phyloP scores from a whole-genome alignment of 2,797 vertebrate genomes.

The Melanotaenia pygmaea region DNA sequence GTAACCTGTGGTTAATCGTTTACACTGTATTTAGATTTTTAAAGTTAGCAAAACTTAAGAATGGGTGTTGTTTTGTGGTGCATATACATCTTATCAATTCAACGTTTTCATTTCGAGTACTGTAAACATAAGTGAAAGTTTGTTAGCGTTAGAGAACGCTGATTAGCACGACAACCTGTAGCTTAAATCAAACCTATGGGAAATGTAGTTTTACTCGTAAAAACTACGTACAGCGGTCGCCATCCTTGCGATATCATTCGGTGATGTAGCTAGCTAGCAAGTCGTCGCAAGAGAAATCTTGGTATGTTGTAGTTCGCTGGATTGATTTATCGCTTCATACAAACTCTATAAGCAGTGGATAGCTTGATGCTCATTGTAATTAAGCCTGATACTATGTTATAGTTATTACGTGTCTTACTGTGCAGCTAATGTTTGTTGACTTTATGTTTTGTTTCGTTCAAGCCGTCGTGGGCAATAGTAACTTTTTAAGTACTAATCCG shows the following conservation, averaged over 20 bases:
- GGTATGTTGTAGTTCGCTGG: conserved; percentile 49
- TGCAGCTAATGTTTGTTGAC: background rate
- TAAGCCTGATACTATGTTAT: background rate
- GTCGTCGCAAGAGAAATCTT: conserved; percentile 47
- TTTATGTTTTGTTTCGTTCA: background rate
- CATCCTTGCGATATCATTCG: conserved; percentile 53
- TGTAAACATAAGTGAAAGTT: background rate
- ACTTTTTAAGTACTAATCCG: conserved; percentile 5
- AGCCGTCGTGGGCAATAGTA: conserved; percentile 44
- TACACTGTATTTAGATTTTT: background rate
- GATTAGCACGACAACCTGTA: background rate
- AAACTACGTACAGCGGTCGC: background rate
- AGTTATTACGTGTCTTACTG: background rate
- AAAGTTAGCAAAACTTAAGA: background rate
- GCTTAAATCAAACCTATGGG: conserved; percentile 16
- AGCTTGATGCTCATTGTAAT: background rate
- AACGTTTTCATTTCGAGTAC: accelerated
- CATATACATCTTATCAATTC: background rate
- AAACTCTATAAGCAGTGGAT: background rate
- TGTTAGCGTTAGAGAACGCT: too few species aligned
- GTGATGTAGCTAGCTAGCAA: conserved; percentile 68
- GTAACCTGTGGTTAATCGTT: accelerated
- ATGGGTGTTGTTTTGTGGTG: too few species aligned
- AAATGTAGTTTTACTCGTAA: conserved; percentile 55
- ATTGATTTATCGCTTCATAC: background rate